Conservation (phyloP, 2,113 vertebrate genomes). For the Pseudopodoces humilis region DNA sequence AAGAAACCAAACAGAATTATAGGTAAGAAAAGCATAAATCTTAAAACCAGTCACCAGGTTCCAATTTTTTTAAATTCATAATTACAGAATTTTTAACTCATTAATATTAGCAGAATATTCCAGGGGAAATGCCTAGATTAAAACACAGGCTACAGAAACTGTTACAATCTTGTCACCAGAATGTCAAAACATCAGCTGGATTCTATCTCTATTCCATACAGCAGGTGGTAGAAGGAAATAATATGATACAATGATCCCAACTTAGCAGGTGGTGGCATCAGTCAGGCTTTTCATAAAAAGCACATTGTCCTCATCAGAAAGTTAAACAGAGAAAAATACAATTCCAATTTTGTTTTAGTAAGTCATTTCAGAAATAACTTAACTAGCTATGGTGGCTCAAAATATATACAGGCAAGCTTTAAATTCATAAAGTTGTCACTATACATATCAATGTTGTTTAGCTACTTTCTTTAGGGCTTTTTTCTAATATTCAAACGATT, state of each 20-base stretch:
- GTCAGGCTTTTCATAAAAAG: constrained; percentile 17
- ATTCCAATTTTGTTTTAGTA: neutral
- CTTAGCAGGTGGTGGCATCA: constrained; percentile 33
- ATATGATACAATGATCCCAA: neutral
- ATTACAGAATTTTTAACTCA: neutral
- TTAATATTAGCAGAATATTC: neutral
- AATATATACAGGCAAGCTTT: neutral
- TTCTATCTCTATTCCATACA: neutral
- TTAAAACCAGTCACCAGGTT: neutral
- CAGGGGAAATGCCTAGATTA: neutral
- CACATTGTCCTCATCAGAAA: neutral
- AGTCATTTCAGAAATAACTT: neutral
- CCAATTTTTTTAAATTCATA: neutral
- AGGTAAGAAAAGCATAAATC: neutral
- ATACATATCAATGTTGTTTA: neutral
- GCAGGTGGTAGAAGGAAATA: constrained; percentile 39
- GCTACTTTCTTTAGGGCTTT: neutral
- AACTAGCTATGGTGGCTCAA: neutral
- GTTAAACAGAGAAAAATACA: neutral
- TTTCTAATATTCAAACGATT: neutral
- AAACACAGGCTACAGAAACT: neutral
- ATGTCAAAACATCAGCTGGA: neutral
- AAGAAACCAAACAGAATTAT: neutral
- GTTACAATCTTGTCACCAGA: neutral
- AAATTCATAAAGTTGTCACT: neutral